phyloP scores from a whole-genome alignment of 1,140 invertebrate genomes.

The Pristionchus pacificus region DNA sequence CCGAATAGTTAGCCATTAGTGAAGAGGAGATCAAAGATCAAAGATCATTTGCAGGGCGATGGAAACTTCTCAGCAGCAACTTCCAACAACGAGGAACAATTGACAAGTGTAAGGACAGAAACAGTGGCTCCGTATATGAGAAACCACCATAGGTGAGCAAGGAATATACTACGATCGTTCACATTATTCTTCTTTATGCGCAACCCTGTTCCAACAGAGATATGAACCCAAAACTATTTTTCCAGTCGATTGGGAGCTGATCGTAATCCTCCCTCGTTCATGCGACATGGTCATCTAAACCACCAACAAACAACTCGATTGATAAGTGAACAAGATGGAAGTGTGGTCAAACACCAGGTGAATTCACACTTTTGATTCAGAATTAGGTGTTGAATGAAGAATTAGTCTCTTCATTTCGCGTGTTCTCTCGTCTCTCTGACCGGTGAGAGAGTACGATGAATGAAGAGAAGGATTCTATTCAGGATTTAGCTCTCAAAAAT shows the following conservation, averaged over 20 bases:
- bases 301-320: conserved; percentile 33
- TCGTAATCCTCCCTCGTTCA: conserved; percentile 25
- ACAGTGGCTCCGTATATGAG: conserved; percentile 12
- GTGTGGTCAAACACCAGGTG: conserved; percentile 11
- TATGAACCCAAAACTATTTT: neutral
- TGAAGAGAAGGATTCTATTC: no score
- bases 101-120: neutral
- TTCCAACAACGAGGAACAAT: neutral
- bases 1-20: no score
- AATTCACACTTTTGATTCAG: neutral
- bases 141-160: conserved; percentile 25
- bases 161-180: neutral
- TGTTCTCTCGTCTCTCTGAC: no score
- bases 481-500: no score
- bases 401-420: no score
- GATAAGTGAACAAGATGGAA: conserved; percentile 24
- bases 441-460: no score
- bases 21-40: no score
- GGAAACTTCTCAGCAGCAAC: neutral
- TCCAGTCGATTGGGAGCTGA: neutral
- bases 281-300: conserved; percentile 34
- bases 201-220: conserved; percentile 1
- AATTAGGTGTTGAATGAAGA: no score
- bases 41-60: neutral
- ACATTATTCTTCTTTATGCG: no score